Evolutionary conservation across 2,113 vertebrate genomes (phyloP), one percentile per base, ranked within the genome.

Genomic region (Xiphophorus maculatus): DNA sequence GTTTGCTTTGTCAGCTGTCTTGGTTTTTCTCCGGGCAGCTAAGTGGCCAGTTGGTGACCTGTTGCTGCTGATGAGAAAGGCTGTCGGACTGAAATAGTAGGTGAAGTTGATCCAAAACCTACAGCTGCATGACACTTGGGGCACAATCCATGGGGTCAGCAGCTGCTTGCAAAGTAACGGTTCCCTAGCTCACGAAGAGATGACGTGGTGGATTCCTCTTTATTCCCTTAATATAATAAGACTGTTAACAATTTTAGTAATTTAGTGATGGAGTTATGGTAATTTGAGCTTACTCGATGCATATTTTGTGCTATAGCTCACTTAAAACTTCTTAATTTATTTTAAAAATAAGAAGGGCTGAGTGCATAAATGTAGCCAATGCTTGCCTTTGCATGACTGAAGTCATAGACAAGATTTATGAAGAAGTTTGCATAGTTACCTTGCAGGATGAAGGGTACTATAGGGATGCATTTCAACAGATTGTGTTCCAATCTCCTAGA

Each of bases 11-110:
- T 80, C 83, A 80, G 77, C 66, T 76, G 79, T 71, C 42, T 2
- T 42, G 27, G 1, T 61, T 37, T 3, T 40, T 37, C 64, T 48
- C 33, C 5, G 33, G 73, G 37, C 67, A 68, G 60, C 58, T 33
- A 10, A 66, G 54, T 60, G 79, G 48, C 1, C 76, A 54, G 80
- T 1, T 72, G 42, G 80, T 90, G 87, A 91, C 84, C 86, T 90
- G 89, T 90, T 92, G 84, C 80, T 62, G 79, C 48, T 67, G 79
- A 82, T 81, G 30, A 86, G 71, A 76, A 66, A 71, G 44, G 37
- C 79, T 85, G 88, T 87, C 80, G 71, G 70, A 61, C 75, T 60
- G 8, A 86, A 83, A 70, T 37, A 85, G 82, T 82, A 84, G 84
- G 73, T 82, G 82, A 71, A 76, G 65, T 48, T 67, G 76, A 6